Conservation (phyloP, 2,113 vertebrate genomes). For the Gobius niger region DNA sequence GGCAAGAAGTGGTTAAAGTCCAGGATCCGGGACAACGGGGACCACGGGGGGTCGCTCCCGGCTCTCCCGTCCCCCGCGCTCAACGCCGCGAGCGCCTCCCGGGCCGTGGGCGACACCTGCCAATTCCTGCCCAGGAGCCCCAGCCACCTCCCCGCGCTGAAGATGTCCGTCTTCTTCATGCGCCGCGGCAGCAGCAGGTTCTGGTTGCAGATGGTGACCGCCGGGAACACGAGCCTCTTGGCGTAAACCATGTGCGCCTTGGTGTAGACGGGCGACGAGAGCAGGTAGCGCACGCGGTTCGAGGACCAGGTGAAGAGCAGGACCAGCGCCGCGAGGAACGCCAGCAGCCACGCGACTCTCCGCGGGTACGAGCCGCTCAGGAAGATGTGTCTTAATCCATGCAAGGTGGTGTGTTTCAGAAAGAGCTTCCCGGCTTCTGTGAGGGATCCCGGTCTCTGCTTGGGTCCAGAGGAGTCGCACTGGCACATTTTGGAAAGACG, state of each 20-base stretch:
- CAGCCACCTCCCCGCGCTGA: constrained; percentile 81
- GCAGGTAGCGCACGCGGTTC: constrained; percentile 80
- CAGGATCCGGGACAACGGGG: constrained; percentile 76
- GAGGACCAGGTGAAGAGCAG: constrained; percentile 82
- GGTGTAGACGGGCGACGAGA: constrained; percentile 80
- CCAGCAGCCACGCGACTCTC: constrained; percentile 78
- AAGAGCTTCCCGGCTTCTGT: constrained; percentile 76
- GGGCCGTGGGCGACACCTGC: constrained; percentile 70
- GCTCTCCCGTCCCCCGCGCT: constrained; percentile 24
- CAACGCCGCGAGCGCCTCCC: constrained; percentile 68
- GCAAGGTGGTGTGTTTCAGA: constrained; percentile 77
- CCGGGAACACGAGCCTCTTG: constrained; percentile 80
- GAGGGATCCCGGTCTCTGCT: constrained; percentile 65
- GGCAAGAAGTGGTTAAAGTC: constrained; percentile 84
- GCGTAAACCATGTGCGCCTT: constrained; percentile 83
- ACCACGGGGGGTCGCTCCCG: constrained; percentile 68
- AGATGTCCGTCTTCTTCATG: constrained; percentile 82
- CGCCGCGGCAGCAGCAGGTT: constrained; percentile 78
- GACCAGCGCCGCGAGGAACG: constrained; percentile 73
- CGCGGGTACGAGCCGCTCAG: constrained; percentile 77
- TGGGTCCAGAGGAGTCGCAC: constrained; percentile 59
- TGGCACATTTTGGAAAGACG: constrained; percentile 71
- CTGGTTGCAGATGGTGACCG: constrained; percentile 84
- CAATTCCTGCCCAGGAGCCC: constrained; percentile 78
- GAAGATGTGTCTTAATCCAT: constrained; percentile 79